phyloP scores from a whole-genome alignment of 2,888 invertebrate species.

The Drosophila emarginata region DNA sequence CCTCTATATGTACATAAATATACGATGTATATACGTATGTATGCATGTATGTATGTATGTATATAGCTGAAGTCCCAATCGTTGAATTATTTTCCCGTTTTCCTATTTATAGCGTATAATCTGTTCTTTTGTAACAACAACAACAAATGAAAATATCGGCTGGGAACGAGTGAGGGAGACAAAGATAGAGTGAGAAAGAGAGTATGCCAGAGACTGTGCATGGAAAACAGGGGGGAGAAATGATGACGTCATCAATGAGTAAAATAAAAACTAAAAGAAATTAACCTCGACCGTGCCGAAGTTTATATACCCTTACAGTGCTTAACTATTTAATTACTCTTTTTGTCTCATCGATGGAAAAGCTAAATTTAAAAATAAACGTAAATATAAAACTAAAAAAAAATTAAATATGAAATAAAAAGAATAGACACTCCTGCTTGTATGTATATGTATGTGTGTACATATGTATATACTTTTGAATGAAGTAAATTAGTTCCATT shows the following conservation, averaged over 20 bases:
- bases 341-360: too few species aligned
- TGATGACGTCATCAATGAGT: neutral
- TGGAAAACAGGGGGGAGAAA: constrained; percentile 25
- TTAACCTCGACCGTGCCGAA: too few species aligned
- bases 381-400: too few species aligned
- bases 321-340: too few species aligned
- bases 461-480: too few species aligned
- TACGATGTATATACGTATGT: neutral
- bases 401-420: too few species aligned
- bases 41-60: neutral
- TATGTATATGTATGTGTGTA: too few species aligned
- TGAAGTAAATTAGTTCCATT: too few species aligned
- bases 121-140: neutral
- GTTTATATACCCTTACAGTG: too few species aligned
- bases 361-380: too few species aligned
- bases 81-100: constrained; percentile 7
- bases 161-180: neutral
- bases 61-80: constrained; percentile 15
- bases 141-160: neutral
- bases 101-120: constrained; percentile 3
- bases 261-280: neutral
- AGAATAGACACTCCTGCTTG: too few species aligned
- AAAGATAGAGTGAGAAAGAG: neutral
- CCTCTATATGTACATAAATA: neutral
- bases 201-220: neutral